Evolutionary conservation across 1,140 invertebrate genomes (phyloP).

Genomic region (Anagrus nilaparvatae): DNA sequence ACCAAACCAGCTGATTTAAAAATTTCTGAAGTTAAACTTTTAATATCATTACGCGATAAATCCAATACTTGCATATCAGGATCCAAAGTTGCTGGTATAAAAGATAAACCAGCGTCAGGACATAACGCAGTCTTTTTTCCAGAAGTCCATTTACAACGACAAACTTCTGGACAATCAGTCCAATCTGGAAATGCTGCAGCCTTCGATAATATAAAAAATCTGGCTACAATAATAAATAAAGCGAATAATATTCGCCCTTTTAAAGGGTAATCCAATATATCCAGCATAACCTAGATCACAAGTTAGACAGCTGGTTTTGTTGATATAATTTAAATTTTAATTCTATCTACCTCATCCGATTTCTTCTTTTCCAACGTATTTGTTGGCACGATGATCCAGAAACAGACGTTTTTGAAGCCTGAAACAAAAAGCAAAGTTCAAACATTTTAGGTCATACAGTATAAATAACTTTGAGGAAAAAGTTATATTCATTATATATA

Average conservation of each 20-base stretch:
- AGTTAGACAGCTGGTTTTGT: too few species aligned
- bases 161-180: conserved; percentile 70
- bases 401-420: too few species aligned
- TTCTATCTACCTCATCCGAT: too few species aligned
- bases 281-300: conserved; percentile 30
- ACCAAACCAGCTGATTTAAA: conserved; percentile 69
- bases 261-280: conserved; percentile 29
- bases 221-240: conserved; percentile 29
- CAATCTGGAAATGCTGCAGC: conserved; percentile 57
- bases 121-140: conserved; percentile 81
- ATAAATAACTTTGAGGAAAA: too few species aligned
- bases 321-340: too few species aligned
- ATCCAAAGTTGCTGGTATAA: conserved; percentile 62
- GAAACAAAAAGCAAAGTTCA: too few species aligned
- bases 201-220: conserved; percentile 28
- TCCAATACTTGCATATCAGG: conserved; percentile 79
- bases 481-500: too few species aligned
- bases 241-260: conserved; percentile 32
- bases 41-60: conserved; percentile 68
- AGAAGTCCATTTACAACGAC: conserved; percentile 79
- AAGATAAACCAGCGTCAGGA: conserved; percentile 61
- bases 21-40: conserved; percentile 63
- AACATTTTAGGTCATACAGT: too few species aligned
- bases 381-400: too few species aligned
- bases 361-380: too few species aligned